Conservation (phyloP, 2,113 vertebrate species). For the Pseudorasbora parva region DNA sequence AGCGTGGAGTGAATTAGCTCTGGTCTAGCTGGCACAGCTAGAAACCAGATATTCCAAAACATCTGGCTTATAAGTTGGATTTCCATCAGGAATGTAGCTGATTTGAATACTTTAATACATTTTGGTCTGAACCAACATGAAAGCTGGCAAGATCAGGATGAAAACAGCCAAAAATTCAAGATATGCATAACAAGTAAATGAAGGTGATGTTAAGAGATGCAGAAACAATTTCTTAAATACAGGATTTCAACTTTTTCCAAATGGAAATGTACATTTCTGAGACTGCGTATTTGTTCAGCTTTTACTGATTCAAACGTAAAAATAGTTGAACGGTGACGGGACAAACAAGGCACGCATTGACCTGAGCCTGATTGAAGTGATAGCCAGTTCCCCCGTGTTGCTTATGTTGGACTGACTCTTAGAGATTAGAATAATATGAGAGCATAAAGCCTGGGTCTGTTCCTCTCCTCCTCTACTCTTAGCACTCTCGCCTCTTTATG, state of each 20-base stretch:
- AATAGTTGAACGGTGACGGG: slow-evolving; percentile 68
- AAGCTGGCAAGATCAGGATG: not conserved
- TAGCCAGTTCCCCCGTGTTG: slow-evolving; percentile 71
- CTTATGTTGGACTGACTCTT: slow-evolving; percentile 75
- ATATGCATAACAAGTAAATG: slow-evolving; percentile 25
- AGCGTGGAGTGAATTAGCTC: not conserved
- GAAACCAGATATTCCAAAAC: not conserved
- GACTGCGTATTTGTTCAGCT: slow-evolving; percentile 66
- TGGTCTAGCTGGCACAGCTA: not conserved
- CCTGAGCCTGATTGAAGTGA: slow-evolving; percentile 73
- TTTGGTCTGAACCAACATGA: not conserved
- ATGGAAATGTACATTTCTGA: slow-evolving; percentile 65
- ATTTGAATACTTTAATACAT: not conserved
- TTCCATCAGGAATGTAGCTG: not conserved
- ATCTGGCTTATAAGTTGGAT: not conserved
- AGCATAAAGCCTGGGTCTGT: slow-evolving; percentile 72
- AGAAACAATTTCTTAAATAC: slow-evolving; percentile 43
- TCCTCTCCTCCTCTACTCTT: slow-evolving; percentile 47
- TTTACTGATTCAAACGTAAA: slow-evolving; percentile 71
- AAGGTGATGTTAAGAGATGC: slow-evolving; percentile 23
- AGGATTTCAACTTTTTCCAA: slow-evolving; percentile 56
- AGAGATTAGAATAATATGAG: slow-evolving; percentile 80
- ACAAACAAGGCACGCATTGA: slow-evolving; percentile 73
- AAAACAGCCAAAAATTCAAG: not conserved
- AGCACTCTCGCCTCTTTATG: not conserved